Evolutionary conservation across 2,113 vertebrate species (phyloP), one percentile per base, ranked within the genome.

Genomic region (Euleptes europaea): DNA sequence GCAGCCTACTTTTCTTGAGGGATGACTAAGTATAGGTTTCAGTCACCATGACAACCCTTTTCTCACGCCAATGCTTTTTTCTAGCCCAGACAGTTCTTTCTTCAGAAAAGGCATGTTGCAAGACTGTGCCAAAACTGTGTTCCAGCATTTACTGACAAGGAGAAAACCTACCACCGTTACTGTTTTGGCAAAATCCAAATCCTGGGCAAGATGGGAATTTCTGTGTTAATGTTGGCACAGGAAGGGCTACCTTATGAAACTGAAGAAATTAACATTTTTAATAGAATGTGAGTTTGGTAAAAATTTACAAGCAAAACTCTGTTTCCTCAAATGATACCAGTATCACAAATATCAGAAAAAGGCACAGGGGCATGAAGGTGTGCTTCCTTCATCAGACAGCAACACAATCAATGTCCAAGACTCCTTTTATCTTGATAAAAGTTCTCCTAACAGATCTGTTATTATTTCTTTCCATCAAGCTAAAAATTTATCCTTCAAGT

Each of bases 1-100:
- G 91, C 91, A 93, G 93, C 87, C 90, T 90, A 88, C 94, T 94
- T 94, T 94, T 93, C 93, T 90, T 89, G 77, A 92, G 89, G 93
- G 95, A 96, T 95, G 91, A 92, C 96, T 94, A 80, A 86, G 90
- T 89, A 91, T 89, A 92, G 87, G 90, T 94, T 95, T 94, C 92
- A 88, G 92, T 97, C 95, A 94, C 96, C 94, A 97, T 96, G 95
- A 94, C 92, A 94, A 97, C 94, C 88, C 91, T 87, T 94, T 94
- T 93, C 91, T 94, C 92, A 92, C 89, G 88, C 91, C 94, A 96
- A 94, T 88, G 86, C 90, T 94, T 93, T 63, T 78, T 92, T 93
- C 88, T 66, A 94, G 92, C 90, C 93, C 92, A 92, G 93, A 93
- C 94, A 93, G 90, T 94, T 92, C 94, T 92, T 91, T 93, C 92